Base-by-base conservation (phyloP, 1,140 invertebrate species). In the Drosophila kohkoa region DNA sequence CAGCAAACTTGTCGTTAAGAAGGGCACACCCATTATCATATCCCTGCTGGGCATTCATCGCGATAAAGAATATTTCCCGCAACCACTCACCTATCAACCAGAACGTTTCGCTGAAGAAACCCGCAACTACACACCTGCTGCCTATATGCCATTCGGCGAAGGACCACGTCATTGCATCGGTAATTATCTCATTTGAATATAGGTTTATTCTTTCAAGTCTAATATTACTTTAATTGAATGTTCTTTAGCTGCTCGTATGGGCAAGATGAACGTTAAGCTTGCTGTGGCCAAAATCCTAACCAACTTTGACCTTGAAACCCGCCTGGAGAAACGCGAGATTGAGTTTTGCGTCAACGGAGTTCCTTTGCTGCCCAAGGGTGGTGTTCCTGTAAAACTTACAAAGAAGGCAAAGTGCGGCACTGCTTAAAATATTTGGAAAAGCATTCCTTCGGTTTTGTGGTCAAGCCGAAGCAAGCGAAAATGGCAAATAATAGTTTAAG, bases 101-200 rank as follows among this genome's bases (percentile, higher is more conserved):
- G 94, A 96, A 65, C 91, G 96, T 45, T 96, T 95, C 83, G 77
- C 93, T 3, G 93, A 93, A n/a, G 92, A 93, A 13, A 92, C 92
- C 16, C 92, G 91, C 7, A 72, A 72, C 55, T 88, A 57, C 16
- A 86, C 81, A 60, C 72, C 68, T 0, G 32, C 52, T 8, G 93
- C 94, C 2, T 96, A 94, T 81, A 89, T 95, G 67, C 95, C 96
- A 7, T 96, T 96, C 92, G 95, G 95, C 15, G 94, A 94, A 60
- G 96, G 96, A 11, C 94, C 95, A 2, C 92, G 95, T 58, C 95
- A 95, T 72, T 96, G 96, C 85, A 95, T 96, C 45, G 94, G 94
- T 94, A 91, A 55, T 30, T 30, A 86, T 65, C 25, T 4, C 5
- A 6, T 2, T 5, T 8, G 5, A 3, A 30, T 0, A n/a, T 20